Conservation (phyloP, 2,113 vertebrate genomes). For the Hemibagrus wyckioides region DNA sequence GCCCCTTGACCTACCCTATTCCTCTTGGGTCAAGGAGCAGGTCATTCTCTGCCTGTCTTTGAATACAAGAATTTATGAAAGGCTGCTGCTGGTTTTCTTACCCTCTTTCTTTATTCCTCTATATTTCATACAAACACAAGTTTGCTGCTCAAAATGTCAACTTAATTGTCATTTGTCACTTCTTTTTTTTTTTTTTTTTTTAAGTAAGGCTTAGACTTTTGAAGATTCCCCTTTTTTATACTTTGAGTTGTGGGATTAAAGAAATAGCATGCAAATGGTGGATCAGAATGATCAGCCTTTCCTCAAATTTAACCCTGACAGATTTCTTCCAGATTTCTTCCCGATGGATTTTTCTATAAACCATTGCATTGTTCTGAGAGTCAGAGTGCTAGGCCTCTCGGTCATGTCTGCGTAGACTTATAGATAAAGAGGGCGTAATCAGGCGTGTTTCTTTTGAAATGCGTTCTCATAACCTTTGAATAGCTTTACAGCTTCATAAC, state of each 20-base stretch:
- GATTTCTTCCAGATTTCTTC: slow-evolving; percentile 11
- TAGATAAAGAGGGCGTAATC: background rate
- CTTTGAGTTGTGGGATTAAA: background rate
- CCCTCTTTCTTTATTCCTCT: background rate
- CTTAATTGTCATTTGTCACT: slow-evolving; percentile 4
- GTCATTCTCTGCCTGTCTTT: slow-evolving; percentile 51
- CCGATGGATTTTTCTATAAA: background rate
- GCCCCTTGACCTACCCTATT: slow-evolving; percentile 66
- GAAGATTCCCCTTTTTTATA: background rate
- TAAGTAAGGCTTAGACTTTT: slow-evolving; percentile 19
- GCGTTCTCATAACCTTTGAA: background rate
- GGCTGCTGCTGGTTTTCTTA: slow-evolving; percentile 56
- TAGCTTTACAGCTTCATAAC: slow-evolving; percentile 21
- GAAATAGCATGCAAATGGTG: background rate
- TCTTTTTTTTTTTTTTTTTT: slow-evolving; percentile 12
- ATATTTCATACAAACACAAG: background rate
- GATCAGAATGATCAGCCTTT: background rate
- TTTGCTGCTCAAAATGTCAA: background rate
- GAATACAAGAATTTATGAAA: slow-evolving; percentile 50
- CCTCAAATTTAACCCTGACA: slow-evolving; percentile 8
- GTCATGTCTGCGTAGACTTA: background rate
- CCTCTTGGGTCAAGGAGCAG: slow-evolving; percentile 64
- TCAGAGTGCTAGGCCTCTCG: background rate
- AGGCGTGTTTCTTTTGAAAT: background rate
- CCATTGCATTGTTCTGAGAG: background rate